Evolutionary conservation across 2,888 invertebrate species (phyloP).

Genomic region (Sminthurinus aureus): DNA sequence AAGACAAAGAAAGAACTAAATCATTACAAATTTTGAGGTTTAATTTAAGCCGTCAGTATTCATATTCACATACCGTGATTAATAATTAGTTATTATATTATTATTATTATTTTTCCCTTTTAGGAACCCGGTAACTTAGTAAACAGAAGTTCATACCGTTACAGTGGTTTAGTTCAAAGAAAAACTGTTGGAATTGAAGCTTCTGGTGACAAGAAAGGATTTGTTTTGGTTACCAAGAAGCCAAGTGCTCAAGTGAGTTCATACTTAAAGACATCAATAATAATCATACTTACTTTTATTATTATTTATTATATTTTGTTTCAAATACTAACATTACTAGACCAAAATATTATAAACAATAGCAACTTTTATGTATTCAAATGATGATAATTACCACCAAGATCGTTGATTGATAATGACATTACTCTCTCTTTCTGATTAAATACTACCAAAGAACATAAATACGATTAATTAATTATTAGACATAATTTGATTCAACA

Average conservation of each 20-base stretch:
- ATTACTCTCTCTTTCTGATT: constrained; percentile 41
- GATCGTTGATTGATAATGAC: constrained; percentile 43
- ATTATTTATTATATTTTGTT: no score
- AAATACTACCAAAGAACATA: background rate
- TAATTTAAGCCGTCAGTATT: no score
- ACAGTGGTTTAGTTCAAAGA: constrained; percentile 92
- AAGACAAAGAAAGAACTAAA: no score
- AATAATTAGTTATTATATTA: no score
- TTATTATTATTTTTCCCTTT: constrained; percentile 46
- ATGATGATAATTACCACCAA: constrained; percentile 42
- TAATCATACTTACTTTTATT: constrained; percentile 64
- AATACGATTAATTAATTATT: no score
- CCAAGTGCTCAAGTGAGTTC: constrained; percentile 75
- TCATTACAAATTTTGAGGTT: no score
- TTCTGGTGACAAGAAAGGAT: constrained; percentile 87
- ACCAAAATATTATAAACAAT: background rate
- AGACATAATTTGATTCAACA: no score
- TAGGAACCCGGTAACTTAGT: constrained; percentile 92
- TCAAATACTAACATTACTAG: no score
- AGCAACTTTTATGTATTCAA: background rate
- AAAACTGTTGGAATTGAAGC: constrained; percentile 86
- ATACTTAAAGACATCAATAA: no score
- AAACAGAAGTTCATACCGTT: constrained; percentile 90
- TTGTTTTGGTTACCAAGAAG: constrained; percentile 85
- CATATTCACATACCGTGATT: no score